Evolutionary conservation across 2,888 invertebrate genomes (phyloP).

Genomic region (Macaria notata): DNA sequence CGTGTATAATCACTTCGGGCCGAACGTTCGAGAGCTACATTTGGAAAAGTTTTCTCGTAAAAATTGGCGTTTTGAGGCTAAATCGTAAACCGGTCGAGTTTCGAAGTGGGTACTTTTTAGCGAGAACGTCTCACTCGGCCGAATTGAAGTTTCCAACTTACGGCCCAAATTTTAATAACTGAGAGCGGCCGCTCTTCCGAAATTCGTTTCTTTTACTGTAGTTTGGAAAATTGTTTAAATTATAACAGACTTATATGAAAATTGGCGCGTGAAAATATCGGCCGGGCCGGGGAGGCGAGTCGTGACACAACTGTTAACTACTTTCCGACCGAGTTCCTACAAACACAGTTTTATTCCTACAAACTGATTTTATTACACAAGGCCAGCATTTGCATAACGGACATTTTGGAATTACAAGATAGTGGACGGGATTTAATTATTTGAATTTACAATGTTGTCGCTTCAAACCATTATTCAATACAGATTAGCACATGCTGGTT

Average conservation of each 20-base stretch:
- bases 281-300: constrained; percentile 26
- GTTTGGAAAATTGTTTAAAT: constrained; percentile 46
- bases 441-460: too few species aligned
- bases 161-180: constrained; percentile 62
- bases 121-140: constrained; percentile 51
- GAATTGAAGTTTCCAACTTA: constrained; percentile 59
- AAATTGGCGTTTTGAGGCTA: constrained; percentile 57
- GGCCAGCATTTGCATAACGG: neutral
- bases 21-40: constrained; percentile 50
- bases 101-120: constrained; percentile 51
- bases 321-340: constrained; percentile 23
- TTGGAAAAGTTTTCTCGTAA: constrained; percentile 68
- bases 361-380: constrained; percentile 5
- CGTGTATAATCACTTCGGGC: constrained; percentile 55
- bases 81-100: constrained; percentile 61
- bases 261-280: constrained; percentile 39
- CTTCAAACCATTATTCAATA: too few species aligned
- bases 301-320: constrained; percentile 31
- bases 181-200: constrained; percentile 44
- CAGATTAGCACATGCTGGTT: too few species aligned
- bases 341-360: constrained; percentile 25
- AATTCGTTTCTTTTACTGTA: constrained; percentile 49
- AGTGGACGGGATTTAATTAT: too few species aligned
- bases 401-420: too few species aligned
- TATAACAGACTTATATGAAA: constrained; percentile 42